phyloP scores from a whole-genome alignment of 1,140 invertebrate genomes.

The Chionoecetes opilio region DNA sequence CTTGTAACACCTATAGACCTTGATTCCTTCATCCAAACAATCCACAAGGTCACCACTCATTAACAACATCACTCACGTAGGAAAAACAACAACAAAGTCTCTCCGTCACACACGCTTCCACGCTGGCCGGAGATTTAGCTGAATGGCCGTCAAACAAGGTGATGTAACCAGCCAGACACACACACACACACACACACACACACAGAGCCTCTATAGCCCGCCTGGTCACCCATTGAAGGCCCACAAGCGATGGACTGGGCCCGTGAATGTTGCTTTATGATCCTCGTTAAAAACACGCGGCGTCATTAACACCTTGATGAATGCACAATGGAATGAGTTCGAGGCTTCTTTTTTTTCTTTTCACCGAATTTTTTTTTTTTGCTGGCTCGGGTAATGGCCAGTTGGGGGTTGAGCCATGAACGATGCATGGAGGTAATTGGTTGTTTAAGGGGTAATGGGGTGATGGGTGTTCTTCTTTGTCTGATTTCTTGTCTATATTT shows the following conservation, averaged over 20 bases:
- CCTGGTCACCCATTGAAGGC: not conserved
- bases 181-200: not conserved
- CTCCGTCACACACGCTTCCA: not conserved
- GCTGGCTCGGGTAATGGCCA: not conserved
- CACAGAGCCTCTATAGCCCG: not conserved
- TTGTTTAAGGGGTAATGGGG: not conserved
- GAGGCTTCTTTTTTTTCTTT: no score
- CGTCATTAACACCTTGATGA: conserved; percentile 73
- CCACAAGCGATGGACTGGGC: conserved; percentile 54
- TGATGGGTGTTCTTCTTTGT: no score
- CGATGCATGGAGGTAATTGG: conserved; percentile 59
- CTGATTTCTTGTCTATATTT: no score
- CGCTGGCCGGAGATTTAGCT: no score
- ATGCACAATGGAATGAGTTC: conserved; percentile 72
- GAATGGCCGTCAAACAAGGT: no score
- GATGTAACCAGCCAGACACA: not conserved
- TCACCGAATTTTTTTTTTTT: conserved; percentile 72
- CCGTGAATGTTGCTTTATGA: conserved; percentile 70
- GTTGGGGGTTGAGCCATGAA: conserved; percentile 48
- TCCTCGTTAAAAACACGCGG: conserved; percentile 66
- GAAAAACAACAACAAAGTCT: not conserved
- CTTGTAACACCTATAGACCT: no score
- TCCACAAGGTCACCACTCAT: conserved; percentile 8
- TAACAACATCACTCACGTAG: not conserved
- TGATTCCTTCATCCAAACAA: not conserved